Evolutionary conservation across 2,888 invertebrate species (phyloP).

Genomic region (Trachelus tabidus): DNA sequence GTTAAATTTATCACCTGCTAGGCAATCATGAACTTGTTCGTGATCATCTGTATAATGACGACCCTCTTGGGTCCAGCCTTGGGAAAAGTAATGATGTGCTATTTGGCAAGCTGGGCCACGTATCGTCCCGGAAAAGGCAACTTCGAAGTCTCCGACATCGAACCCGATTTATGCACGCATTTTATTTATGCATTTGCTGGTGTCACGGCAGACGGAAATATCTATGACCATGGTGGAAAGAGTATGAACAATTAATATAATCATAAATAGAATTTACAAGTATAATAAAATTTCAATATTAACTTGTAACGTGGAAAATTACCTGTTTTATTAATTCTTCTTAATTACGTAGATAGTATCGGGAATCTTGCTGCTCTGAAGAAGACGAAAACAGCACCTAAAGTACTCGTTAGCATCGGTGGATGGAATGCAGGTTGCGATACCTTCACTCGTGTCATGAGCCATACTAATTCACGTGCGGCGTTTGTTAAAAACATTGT

Average conservation of each 20-base stretch:
- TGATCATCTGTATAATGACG: too few relatives aligned
- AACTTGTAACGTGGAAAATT: too few relatives aligned
- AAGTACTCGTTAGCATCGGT: slow-evolving; percentile 72
- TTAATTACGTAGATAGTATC: slow-evolving; percentile 62
- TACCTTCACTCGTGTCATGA: slow-evolving; percentile 70
- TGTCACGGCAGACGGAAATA: slow-evolving; percentile 68
- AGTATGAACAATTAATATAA: too few relatives aligned
- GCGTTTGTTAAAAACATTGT: slow-evolving; percentile 71
- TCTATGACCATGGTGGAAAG: slow-evolving; percentile 41
- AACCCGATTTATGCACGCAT: slow-evolving; percentile 79
- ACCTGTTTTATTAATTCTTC: too few relatives aligned
- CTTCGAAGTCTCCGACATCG: slow-evolving; percentile 75
- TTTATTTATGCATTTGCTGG: slow-evolving; percentile 81
- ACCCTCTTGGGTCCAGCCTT: too few relatives aligned
- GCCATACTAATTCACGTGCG: slow-evolving; percentile 61
- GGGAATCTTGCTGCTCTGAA: slow-evolving; percentile 69
- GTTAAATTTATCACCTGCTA: too few relatives aligned
- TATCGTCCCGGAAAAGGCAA: slow-evolving; percentile 75
- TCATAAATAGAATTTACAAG: too few relatives aligned
- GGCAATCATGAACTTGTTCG: too few relatives aligned
- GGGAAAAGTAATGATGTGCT: slow-evolving; percentile 71
- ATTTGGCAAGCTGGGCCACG: slow-evolving; percentile 81
- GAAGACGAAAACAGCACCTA: slow-evolving; percentile 67
- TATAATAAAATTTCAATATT: too few relatives aligned
- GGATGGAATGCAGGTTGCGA: slow-evolving; percentile 75